Evolutionary conservation across 2,888 invertebrate species (phyloP).

Genomic region (Metalampra italica): DNA sequence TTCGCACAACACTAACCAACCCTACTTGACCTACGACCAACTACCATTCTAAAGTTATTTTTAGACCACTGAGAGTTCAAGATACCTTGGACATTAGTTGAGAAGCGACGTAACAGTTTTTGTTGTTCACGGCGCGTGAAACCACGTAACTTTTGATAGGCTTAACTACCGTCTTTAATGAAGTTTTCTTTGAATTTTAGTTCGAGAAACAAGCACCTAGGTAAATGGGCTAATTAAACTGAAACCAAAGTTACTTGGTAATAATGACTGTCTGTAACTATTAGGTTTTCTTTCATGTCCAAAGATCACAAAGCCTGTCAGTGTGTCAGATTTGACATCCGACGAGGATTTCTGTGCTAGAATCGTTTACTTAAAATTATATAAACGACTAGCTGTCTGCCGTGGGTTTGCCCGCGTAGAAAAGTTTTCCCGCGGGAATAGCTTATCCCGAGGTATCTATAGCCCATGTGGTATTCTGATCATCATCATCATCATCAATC

Average conservation of each 20-base stretch:
- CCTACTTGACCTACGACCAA: constrained; percentile 17
- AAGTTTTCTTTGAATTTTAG: constrained; percentile 1
- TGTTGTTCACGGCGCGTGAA: constrained; percentile 32
- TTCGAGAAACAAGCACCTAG: not conserved
- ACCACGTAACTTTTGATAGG: constrained; percentile 23
- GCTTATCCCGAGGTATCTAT: no score
- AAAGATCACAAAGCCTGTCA: no score
- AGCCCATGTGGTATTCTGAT: no score
- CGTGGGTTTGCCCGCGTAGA: no score
- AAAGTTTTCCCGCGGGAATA: no score
- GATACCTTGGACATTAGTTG: constrained; percentile 18
- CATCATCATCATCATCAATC: no score
- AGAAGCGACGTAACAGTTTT: constrained; percentile 20
- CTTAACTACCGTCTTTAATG: not conserved
- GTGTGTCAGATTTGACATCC: no score
- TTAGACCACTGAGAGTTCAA: constrained; percentile 13
- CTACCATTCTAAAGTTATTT: constrained; percentile 11
- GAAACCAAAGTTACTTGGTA: not conserved
- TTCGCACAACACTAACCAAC: constrained; percentile 34
- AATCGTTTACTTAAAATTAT: no score
- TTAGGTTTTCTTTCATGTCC: no score
- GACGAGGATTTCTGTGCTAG: no score
- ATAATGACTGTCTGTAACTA: no score
- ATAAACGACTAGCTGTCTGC: no score
- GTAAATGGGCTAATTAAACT: not conserved